Percentiles rank a stretch among this genome's conserved stretches.
Conservation (phyloP, 1,140 invertebrate species). For the Charaxes varanes region DNA sequence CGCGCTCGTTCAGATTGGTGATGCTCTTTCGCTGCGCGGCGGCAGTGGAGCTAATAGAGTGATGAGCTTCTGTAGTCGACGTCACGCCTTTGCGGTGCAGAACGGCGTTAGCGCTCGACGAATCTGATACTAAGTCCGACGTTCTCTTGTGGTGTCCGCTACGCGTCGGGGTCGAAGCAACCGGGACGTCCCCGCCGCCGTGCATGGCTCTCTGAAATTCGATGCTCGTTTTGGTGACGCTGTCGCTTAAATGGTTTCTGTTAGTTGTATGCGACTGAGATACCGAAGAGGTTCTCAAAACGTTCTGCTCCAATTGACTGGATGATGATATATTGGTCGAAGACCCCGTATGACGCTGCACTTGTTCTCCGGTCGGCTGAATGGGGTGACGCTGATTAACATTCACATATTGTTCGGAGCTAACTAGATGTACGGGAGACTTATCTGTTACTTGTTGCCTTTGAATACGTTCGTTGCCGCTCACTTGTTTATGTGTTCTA, state of each 20-base stretch:
- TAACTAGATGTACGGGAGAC: slow-evolving; percentile 2
- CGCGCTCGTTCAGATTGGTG: slow-evolving; percentile 82
- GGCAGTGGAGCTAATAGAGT: slow-evolving; percentile 83
- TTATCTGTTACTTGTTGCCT: slow-evolving; percentile 5
- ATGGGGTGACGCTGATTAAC: slow-evolving; percentile 1
- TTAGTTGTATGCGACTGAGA: slow-evolving; percentile 36
- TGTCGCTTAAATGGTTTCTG: slow-evolving; percentile 58
- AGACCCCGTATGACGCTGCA: slow-evolving; percentile 6
- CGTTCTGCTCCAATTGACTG: slow-evolving; percentile 29
- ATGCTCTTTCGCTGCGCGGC: slow-evolving; percentile 87
- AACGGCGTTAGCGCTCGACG: slow-evolving; percentile 83
- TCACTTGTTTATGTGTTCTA: slow-evolving; percentile 9
- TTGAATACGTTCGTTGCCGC: slow-evolving; percentile 7
- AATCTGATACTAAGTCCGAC: slow-evolving; percentile 82
- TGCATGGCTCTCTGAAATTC: slow-evolving; percentile 68
- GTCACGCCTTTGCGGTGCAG: slow-evolving; percentile 82
- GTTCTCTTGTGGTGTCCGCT: slow-evolving; percentile 78
- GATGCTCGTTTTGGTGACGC: slow-evolving; percentile 58
- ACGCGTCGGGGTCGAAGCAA: slow-evolving; percentile 25
- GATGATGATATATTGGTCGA: slow-evolving; percentile 19
- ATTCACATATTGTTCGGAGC: not conserved
- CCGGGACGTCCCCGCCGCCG: slow-evolving; percentile 38
- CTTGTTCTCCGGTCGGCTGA: slow-evolving; percentile 4
- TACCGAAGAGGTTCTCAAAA: slow-evolving; percentile 28
- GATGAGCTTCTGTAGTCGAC: slow-evolving; percentile 75